These are phyloP conservation scores for Cyclina sinensis DNA, from an alignment of 1,140 invertebrate species.

Conservation along the genomic window DNA sequence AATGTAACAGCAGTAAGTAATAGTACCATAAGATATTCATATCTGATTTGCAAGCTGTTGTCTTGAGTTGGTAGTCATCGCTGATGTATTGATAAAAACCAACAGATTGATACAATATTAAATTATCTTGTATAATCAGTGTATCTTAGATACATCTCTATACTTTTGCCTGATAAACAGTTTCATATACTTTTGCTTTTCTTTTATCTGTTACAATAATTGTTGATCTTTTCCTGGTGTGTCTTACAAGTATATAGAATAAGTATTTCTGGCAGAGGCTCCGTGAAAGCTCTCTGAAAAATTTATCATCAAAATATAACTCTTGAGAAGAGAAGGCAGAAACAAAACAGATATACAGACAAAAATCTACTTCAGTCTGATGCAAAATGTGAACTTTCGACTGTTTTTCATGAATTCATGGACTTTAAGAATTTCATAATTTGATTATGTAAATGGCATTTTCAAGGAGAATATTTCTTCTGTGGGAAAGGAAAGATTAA, in stretches of 20 bases:
- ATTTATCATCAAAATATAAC: too few species aligned
- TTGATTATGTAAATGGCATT: too few species aligned
- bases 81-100: conserved; percentile 20
- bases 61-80: not conserved
- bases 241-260: not conserved
- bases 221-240: not conserved
- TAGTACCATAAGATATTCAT: not conserved
- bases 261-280: not conserved
- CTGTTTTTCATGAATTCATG: too few species aligned
- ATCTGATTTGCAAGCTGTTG: conserved; percentile 29
- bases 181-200: not conserved
- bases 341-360: too few species aligned
- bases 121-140: not conserved
- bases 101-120: not conserved
- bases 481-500: not conserved
- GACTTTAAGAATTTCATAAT: too few species aligned
- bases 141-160: not conserved
- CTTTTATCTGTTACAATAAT: not conserved
- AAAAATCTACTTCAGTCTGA: too few species aligned
- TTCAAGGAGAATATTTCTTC: too few species aligned
- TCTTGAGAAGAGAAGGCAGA: too few species aligned
- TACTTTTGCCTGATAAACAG: not conserved
- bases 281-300: too few species aligned
- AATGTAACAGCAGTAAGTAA: too few species aligned
- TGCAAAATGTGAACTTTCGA: too few species aligned